phyloP scores from a whole-genome alignment of 2,888 invertebrate genomes.

The Watsonalla cultraria region DNA sequence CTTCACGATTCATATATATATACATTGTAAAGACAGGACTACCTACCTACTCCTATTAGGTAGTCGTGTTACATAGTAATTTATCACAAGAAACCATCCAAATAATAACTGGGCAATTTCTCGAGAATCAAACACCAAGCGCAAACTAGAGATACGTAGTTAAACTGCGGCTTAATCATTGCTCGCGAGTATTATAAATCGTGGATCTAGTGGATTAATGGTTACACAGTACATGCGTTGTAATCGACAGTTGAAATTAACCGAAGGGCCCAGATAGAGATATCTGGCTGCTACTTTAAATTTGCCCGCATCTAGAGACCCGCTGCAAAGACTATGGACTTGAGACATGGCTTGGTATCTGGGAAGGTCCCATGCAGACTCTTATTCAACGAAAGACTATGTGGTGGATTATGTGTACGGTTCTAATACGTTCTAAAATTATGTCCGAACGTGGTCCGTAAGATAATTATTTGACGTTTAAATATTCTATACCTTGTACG shows the following conservation, averaged over 20 bases:
- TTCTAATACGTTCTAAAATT: too few species aligned
- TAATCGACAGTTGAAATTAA: slow-evolving; percentile 41
- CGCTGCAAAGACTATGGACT: slow-evolving; percentile 17
- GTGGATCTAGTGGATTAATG: slow-evolving; percentile 4
- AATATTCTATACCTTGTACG: too few species aligned
- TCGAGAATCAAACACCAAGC: background rate
- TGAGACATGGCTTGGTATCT: background rate
- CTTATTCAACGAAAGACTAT: too few species aligned
- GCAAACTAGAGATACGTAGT: background rate
- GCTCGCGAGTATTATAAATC: background rate
- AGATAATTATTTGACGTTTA: too few species aligned
- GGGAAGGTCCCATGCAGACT: too few species aligned
- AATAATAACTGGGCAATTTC: background rate
- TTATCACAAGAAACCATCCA: background rate
- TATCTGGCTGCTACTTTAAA: slow-evolving; percentile 44
- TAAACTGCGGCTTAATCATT: background rate
- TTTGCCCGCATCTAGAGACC: slow-evolving; percentile 24
- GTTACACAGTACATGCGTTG: slow-evolving; percentile 29
- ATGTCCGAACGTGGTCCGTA: too few species aligned
- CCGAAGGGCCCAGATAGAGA: slow-evolving; percentile 44
- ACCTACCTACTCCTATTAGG: too few species aligned
- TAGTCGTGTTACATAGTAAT: too few species aligned
- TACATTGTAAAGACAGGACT: too few species aligned
- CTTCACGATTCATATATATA: too few species aligned
- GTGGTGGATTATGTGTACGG: too few species aligned